Evolutionary conservation across 2,888 invertebrate species (phyloP), one percentile per base, ranked within the genome.

Genomic region (Crossocerus cetratus): DNA sequence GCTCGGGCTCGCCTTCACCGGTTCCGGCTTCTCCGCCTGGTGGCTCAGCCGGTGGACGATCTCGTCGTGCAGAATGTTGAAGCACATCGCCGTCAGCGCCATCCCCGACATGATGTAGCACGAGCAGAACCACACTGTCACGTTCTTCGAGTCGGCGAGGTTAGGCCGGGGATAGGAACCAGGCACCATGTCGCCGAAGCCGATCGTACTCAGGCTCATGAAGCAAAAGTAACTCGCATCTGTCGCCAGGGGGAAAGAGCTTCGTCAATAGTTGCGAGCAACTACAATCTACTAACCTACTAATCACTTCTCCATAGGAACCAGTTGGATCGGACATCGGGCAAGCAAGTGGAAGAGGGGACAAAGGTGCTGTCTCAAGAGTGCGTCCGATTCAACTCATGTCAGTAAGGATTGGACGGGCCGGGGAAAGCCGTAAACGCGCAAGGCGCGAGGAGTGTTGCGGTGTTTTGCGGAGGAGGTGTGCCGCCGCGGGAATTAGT

Each of bases 151-250:
- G 53, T 94, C 93, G 44, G 92, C 91, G 90, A 93, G 87, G 89
- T 92, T 88, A 90, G 91, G 82, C 90, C 92, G 89, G 85, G 93
- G 88, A 90, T 93, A 89, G 90, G 92, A 90, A 42, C 96, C 96
- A 62, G 96, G 96, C 80, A 96, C 93, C 91, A 96, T 93, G 87
- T 96, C 96, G 73, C 96, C 97, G 83, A 97, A 97, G 43, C 98
- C 98, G 86, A 97, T 97, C 16, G 97, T 97, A 86, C 96, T 97
- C 87, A 98, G 92, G 81, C 97, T 96, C 95, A 98, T 98, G 91
- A 98, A 98, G 91, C 98, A 98, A 91, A 98, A 98, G 91, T 96
- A 98, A 86, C 88, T 88, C 23, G 89, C 89, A 73, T 90, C 93
- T 93, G 55, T 61, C 18, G 14, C 60, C 57, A 32, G 76, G 1